phyloP scores from a whole-genome alignment of 53 echinoderm and acorn worm species.

The Astropecten irregularis region DNA sequence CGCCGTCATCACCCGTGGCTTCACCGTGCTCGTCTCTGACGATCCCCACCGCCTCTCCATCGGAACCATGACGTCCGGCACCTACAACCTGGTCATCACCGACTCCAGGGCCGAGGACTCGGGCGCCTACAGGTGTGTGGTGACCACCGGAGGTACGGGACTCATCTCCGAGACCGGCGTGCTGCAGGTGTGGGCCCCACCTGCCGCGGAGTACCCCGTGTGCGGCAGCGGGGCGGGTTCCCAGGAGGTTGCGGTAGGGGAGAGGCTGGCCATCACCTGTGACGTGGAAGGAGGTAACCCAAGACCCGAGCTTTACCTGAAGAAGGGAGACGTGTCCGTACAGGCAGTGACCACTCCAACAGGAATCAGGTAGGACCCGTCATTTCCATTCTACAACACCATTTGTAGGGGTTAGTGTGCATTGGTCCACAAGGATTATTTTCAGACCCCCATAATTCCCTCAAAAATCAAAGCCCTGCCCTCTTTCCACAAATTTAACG shows the following conservation, averaged over 20 bases:
- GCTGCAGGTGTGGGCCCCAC: constrained; percentile 65
- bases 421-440: no score
- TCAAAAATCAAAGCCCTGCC: no score
- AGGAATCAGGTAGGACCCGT: constrained; percentile 15
- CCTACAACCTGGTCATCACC: constrained; percentile 62
- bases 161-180: constrained; percentile 59
- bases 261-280: constrained; percentile 67
- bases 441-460: no score
- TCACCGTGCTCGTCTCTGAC: constrained; percentile 15
- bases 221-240: constrained; percentile 61
- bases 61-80: constrained; percentile 5
- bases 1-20: constrained; percentile 70
- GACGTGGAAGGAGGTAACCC: constrained; percentile 77
- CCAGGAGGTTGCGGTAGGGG: constrained; percentile 60
- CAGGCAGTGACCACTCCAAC: constrained; percentile 10
- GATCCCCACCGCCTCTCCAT: constrained; percentile 62
- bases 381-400: no score
- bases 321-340: constrained; percentile 37
- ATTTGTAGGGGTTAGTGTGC: no score
- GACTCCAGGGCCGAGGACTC: constrained; percentile 54
- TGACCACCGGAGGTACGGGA: constrained; percentile 52
- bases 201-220: constrained; percentile 65
- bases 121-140: constrained; percentile 65
- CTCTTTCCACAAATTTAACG: no score
- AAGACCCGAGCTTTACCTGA: constrained; percentile 52